Percentiles rank a stretch among this genome's conserved stretches.
Conservation (phyloP, 2,797 vertebrate species). For the Channa striata region DNA sequence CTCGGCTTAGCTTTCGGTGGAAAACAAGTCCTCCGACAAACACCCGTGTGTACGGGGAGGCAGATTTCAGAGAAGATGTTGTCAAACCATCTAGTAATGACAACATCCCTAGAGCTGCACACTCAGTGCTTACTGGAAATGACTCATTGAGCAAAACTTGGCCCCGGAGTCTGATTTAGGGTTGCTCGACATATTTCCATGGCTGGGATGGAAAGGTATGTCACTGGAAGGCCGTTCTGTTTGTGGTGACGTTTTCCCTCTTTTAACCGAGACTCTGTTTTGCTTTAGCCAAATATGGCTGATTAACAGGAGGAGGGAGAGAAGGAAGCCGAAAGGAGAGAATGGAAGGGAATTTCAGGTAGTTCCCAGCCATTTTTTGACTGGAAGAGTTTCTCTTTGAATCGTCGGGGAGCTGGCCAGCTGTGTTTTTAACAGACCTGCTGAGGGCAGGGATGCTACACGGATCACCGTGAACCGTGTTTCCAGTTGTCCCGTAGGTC, state of each 20-base stretch:
- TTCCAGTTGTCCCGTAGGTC: slow-evolving; percentile 76
- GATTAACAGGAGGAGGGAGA: slow-evolving; percentile 43
- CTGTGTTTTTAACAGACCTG: slow-evolving; percentile 70
- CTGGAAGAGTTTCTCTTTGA: slow-evolving; percentile 40
- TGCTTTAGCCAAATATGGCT: slow-evolving; percentile 59
- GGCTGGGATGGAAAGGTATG: slow-evolving; percentile 61
- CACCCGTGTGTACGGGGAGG: slow-evolving; percentile 6
- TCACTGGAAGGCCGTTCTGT: slow-evolving; percentile 46
- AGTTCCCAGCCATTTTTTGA: slow-evolving; percentile 43
- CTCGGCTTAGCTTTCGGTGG: slow-evolving; percentile 3
- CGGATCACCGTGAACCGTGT: slow-evolving; percentile 68
- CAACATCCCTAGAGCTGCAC: slow-evolving; percentile 51
- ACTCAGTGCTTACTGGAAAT: slow-evolving; percentile 73
- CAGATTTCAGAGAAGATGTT: slow-evolving; percentile 11
- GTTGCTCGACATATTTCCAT: slow-evolving; percentile 64
- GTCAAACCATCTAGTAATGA: slow-evolving; percentile 33
- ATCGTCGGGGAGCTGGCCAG: slow-evolving; percentile 44
- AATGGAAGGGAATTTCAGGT: slow-evolving; percentile 38
- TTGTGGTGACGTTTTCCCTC: slow-evolving; percentile 49
- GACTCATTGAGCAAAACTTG: slow-evolving; percentile 52
- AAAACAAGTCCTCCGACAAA: slow-evolving; percentile 18
- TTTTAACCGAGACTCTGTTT: slow-evolving; percentile 29
- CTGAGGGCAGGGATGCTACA: slow-evolving; percentile 53
- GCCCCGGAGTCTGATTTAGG: slow-evolving; percentile 67
- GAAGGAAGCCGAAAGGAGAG: slow-evolving; percentile 49